A percentile compares a stretch with the other conserved stretches of the same genome.
These are phyloP conservation scores for Catalaphyllia jardinei DNA, from an alignment of 64 coral and sea anemone species.

Conservation along the genomic window DNA sequence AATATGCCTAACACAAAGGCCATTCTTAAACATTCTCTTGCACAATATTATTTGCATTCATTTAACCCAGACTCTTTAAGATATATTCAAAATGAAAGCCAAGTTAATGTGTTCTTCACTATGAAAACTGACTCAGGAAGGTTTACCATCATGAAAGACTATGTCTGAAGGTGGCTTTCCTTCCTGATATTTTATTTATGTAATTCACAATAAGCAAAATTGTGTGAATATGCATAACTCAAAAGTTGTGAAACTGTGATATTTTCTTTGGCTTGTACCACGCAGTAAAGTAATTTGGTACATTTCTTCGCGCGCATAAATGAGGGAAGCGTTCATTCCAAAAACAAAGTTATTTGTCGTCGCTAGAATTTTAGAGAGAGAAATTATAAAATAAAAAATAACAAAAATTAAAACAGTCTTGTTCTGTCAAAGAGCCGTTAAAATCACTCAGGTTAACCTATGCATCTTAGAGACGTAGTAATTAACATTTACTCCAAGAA, in stretches of 20 bases:
- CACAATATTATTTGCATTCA: neutral
- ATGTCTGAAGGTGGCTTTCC: neutral
- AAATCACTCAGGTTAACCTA: neutral
- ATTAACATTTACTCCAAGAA: neutral
- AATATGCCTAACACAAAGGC: neutral
- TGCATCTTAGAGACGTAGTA: neutral
- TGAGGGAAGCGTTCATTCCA: too few relatives aligned
- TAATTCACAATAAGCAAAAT: neutral
- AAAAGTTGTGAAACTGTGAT: too few relatives aligned
- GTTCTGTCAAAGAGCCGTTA: neutral
- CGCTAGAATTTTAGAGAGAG: neutral
- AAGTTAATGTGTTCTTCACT: neutral
- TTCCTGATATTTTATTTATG: constrained; percentile 29
- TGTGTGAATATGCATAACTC: neutral
- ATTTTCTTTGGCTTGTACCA: too few relatives aligned
- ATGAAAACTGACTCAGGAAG: neutral
- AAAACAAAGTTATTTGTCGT: neutral
- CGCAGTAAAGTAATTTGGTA: too few relatives aligned
- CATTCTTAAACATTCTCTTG: neutral
- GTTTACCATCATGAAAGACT: neutral
- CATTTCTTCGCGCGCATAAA: too few relatives aligned
- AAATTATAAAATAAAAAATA: too few relatives aligned
- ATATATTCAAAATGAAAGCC: neutral
- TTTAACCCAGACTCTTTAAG: neutral
- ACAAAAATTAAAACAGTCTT: neutral